phyloP scores from a whole-genome alignment of 92 coral and sea anemone genomes.

The Epizoanthus illoricatus region DNA sequence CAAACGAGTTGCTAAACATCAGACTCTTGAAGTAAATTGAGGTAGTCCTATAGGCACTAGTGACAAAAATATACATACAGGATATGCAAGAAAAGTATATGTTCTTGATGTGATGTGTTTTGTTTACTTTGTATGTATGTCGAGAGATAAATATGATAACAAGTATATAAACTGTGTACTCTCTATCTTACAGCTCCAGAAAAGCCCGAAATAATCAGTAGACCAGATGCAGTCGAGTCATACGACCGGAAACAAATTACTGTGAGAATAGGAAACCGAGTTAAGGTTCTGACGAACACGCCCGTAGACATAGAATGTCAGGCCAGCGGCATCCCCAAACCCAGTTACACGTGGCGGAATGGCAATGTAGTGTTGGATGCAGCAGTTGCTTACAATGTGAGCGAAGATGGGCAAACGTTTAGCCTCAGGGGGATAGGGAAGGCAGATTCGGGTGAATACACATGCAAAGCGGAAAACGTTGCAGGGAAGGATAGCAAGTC shows the following conservation, averaged over 20 bases:
- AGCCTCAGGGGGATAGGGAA: neutral
- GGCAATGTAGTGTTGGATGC: neutral
- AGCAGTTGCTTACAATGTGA: neutral
- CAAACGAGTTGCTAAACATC: too few relatives aligned
- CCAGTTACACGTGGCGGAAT: conserved; percentile 17
- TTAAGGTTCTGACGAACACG: conserved; percentile 17
- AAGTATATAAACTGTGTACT: too few relatives aligned
- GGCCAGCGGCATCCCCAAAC: conserved; percentile 22
- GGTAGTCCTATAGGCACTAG: too few relatives aligned
- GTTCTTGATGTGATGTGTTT: too few relatives aligned
- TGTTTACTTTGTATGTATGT: too few relatives aligned
- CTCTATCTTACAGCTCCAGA: conserved; percentile 28
- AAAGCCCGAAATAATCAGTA: conserved; percentile 17
- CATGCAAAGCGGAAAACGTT: conserved; percentile 26
- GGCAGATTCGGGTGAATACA: conserved; percentile 10
- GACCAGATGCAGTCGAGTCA: conserved; percentile 12
- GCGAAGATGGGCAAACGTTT: conserved; percentile 1
- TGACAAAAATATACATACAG: too few relatives aligned
- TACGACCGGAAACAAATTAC: conserved; percentile 14
- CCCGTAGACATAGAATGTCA: conserved; percentile 23
- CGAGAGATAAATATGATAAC: too few relatives aligned
- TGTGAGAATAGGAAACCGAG: conserved; percentile 19
- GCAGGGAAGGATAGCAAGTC: conserved; percentile 27
- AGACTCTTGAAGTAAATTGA: too few relatives aligned
- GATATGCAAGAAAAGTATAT: too few relatives aligned